These are phyloP conservation scores for Phyllotreta striolata DNA, from an alignment of 2,888 invertebrate species.

Conservation along the genomic window DNA sequence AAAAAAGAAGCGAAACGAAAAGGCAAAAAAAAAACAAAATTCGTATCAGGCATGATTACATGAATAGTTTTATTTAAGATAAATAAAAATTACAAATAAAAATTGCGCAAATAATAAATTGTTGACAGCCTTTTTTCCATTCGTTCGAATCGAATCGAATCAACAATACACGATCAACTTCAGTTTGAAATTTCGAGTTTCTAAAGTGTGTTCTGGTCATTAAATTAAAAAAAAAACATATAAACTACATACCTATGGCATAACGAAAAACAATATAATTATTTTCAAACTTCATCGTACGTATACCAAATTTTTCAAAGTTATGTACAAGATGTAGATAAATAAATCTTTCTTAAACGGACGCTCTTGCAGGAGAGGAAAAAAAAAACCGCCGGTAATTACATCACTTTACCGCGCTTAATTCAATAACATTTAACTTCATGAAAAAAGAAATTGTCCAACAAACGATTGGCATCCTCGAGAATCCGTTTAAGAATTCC, in stretches of 20 bases:
- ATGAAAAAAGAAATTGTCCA: background rate
- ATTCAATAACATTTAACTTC: background rate
- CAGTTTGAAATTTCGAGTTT: constrained; percentile 28
- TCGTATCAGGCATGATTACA: constrained; percentile 36
- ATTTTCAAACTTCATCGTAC: constrained; percentile 62
- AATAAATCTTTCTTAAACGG: constrained; percentile 34
- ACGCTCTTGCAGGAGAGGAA: constrained; percentile 4
- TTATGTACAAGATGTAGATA: constrained; percentile 53
- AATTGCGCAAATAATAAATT: constrained; percentile 27
- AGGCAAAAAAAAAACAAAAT: constrained; percentile 30
- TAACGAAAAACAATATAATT: constrained; percentile 61
- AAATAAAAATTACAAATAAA: constrained; percentile 35
- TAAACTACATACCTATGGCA: constrained; percentile 46
- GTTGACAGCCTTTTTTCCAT: constrained; percentile 31
- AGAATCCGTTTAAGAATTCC: constrained; percentile 35
- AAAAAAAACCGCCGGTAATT: background rate
- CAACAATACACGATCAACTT: constrained; percentile 23
- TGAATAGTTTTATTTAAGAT: constrained; percentile 34
- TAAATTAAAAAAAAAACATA: constrained; percentile 37
- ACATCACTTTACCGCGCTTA: no score
- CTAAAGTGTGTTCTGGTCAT: constrained; percentile 45
- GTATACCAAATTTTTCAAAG: constrained; percentile 59
- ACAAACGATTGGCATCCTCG: background rate
- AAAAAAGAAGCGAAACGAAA: constrained; percentile 6
- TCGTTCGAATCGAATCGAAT: constrained; percentile 21